Evolutionary conservation across 2,113 vertebrate genomes (phyloP).

Genomic region (Serinus canaria): DNA sequence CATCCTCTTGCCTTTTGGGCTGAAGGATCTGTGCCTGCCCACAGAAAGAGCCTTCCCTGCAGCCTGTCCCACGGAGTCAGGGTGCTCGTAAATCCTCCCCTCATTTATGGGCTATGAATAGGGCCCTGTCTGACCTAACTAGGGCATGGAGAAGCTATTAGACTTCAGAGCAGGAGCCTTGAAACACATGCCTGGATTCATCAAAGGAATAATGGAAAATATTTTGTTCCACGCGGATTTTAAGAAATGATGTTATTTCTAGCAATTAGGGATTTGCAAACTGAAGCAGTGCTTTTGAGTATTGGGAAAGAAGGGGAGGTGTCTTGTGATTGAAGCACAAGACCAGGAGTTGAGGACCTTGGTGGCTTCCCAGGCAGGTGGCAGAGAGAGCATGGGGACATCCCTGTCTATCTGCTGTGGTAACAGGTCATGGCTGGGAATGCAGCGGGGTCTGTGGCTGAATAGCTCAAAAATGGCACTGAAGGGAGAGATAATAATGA

Average conservation of each 20-base stretch:
- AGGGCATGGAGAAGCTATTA: constrained; percentile 61
- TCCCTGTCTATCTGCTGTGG: not conserved
- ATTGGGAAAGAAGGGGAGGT: not conserved
- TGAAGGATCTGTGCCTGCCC: not conserved
- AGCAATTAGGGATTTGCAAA: constrained; percentile 18
- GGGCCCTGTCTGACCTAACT: constrained; percentile 62
- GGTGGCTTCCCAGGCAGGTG: not conserved
- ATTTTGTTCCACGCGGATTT: constrained; percentile 26
- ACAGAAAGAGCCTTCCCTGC: constrained; percentile 42
- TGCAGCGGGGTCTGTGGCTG: not conserved
- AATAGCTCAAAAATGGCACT: not conserved
- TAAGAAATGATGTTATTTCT: constrained; percentile 37
- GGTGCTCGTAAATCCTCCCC: constrained; percentile 38
- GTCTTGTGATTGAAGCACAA: not conserved
- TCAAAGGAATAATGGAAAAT: constrained; percentile 63
- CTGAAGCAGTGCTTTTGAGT: not conserved
- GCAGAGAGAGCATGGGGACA: not conserved
- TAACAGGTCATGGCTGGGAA: not conserved
- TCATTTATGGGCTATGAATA: constrained; percentile 56
- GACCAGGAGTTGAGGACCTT: not conserved
- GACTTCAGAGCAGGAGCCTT: constrained; percentile 50
- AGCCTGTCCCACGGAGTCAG: constrained; percentile 33
- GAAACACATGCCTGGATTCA: constrained; percentile 49
- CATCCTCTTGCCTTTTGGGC: constrained; percentile 4
- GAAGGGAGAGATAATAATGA: not conserved